Evolutionary conservation across 2,888 invertebrate species (phyloP).

Genomic region (Ariolimax columbianus): DNA sequence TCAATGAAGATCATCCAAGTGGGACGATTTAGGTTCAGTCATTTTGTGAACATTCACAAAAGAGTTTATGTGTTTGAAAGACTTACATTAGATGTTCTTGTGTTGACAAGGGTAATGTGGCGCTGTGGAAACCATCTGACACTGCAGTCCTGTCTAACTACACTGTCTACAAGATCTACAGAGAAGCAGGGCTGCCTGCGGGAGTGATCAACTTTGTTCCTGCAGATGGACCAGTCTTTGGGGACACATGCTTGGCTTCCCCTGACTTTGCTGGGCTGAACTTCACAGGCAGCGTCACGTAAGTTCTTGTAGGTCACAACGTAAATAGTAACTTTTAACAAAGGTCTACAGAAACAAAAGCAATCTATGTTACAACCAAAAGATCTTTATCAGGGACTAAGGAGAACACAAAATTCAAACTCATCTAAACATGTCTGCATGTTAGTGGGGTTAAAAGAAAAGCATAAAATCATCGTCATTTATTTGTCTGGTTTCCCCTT

Average conservation of each 20-base stretch:
- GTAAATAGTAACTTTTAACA: too few species aligned
- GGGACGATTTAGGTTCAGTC: too few species aligned
- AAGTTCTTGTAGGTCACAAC: slow-evolving; percentile 15
- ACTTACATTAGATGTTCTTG: background rate
- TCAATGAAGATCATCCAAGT: too few species aligned
- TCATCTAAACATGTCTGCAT: too few species aligned
- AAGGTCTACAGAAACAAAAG: too few species aligned
- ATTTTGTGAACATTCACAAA: background rate
- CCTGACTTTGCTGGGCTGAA: slow-evolving; percentile 94
- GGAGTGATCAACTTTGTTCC: slow-evolving; percentile 99
- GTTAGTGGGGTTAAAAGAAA: too few species aligned
- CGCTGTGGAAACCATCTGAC: slow-evolving; percentile 99
- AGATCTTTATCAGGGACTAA: too few species aligned
- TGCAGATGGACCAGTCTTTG: slow-evolving; percentile 96
- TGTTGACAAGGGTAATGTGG: slow-evolving; percentile 89
- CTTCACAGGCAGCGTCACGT: slow-evolving; percentile 91
- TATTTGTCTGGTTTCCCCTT: too few species aligned
- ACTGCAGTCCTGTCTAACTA: slow-evolving; percentile 97
- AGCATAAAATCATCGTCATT: too few species aligned
- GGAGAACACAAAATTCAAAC: too few species aligned
- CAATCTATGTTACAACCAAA: too few species aligned
- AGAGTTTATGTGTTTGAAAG: background rate
- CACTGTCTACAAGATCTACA: slow-evolving; percentile 87
- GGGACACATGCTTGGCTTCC: slow-evolving; percentile 91
- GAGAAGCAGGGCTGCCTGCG: slow-evolving; percentile 96